These are phyloP conservation scores for Montifringilla adamsi DNA, from an alignment of 2,113 vertebrate species.

Conservation along the genomic window DNA sequence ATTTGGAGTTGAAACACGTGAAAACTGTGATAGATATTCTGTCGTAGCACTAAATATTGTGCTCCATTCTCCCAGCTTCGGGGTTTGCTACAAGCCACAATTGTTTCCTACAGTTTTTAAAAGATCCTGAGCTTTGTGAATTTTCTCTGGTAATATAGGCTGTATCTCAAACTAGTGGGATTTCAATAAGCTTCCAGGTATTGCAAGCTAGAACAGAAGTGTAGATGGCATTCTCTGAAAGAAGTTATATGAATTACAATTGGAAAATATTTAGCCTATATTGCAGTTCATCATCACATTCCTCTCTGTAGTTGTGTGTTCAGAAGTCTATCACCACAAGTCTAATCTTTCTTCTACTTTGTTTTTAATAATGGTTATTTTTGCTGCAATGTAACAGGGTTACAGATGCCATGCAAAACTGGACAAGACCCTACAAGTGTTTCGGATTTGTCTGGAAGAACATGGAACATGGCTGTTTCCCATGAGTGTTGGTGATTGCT, in stretches of 20 bases:
- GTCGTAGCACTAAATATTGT: neutral
- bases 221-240: neutral
- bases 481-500: neutral
- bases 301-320: neutral
- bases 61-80: neutral
- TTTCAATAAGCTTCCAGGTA: neutral
- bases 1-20: neutral
- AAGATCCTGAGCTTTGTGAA: neutral
- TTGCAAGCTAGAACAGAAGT: neutral
- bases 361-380: neutral
- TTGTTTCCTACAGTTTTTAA: neutral
- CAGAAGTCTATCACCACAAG: neutral
- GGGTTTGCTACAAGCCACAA: neutral
- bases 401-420: neutral
- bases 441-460: neutral
- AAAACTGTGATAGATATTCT: neutral
- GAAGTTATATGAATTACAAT: neutral
- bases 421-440: neutral
- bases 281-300: neutral
- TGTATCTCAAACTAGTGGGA: neutral
- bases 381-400: neutral
- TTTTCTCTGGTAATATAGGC: neutral
- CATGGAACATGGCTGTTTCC: rapidly evolving
- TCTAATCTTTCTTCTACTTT: neutral
- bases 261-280: neutral